Evolutionary conservation across 2,113 vertebrate genomes (phyloP).

Genomic region (Scolopax mira): DNA sequence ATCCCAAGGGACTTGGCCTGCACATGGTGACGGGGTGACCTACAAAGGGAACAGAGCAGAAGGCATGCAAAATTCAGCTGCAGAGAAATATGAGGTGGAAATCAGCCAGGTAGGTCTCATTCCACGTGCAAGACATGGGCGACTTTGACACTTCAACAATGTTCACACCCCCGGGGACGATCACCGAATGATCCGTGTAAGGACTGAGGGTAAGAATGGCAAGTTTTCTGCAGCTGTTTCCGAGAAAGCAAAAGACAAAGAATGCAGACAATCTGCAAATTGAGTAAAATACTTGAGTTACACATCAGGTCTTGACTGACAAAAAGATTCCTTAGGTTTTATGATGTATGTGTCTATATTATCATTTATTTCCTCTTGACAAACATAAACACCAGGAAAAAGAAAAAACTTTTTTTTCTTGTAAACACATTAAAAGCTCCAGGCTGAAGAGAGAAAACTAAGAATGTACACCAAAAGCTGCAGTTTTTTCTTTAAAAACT

Average conservation of each 20-base stretch:
- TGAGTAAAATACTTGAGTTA: not conserved
- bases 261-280: not conserved
- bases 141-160: not conserved
- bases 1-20: not conserved
- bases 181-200: not conserved
- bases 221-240: not conserved
- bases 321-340: not conserved
- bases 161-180: rapidly evolving
- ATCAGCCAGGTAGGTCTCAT: not conserved
- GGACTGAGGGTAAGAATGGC: not conserved
- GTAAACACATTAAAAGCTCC: not conserved
- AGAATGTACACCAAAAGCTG: not conserved
- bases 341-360: rapidly evolving
- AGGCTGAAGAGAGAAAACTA: not conserved
- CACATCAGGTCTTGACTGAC: not conserved
- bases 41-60: not conserved
- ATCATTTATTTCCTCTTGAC: not conserved
- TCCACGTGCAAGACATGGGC: not conserved
- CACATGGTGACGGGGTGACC: not conserved
- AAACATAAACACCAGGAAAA: not conserved
- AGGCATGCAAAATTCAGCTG: not conserved
- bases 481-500: not conserved
- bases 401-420: not conserved
- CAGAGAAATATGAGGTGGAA: not conserved
- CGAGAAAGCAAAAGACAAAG: not conserved